These are phyloP conservation scores for Blastobasis adustella DNA, from an alignment of 2,888 invertebrate genomes.

Conservation along the genomic window DNA sequence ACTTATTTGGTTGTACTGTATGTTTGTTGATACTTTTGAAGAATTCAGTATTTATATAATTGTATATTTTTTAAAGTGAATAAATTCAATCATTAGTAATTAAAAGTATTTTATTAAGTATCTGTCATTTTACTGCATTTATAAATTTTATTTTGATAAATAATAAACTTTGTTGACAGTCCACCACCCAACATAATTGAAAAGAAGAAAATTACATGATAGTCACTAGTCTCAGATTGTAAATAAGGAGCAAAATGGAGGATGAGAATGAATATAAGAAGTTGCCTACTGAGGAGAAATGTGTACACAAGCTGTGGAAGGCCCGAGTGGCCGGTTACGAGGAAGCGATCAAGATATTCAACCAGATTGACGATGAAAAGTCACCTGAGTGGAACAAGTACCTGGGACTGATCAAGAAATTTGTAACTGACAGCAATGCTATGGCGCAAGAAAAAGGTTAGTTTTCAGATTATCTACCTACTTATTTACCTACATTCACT, in stretches of 20 bases:
- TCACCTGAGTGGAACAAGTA: conserved; percentile 95
- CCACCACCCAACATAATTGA: neutral
- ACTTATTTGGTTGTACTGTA: conserved; percentile 6
- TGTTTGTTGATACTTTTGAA: neutral
- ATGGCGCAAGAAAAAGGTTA: conserved; percentile 95
- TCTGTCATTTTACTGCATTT: too few relatives aligned
- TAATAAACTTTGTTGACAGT: neutral
- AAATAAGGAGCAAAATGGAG: conserved; percentile 74
- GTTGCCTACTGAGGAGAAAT: conserved; percentile 91
- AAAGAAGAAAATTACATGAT: too few relatives aligned
- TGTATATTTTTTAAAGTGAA: neutral
- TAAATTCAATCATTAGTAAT: too few relatives aligned
- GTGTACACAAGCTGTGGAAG: conserved; percentile 96
- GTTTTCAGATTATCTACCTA: conserved; percentile 9
- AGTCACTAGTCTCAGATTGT: too few relatives aligned
- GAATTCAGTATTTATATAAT: neutral
- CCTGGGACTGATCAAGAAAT: conserved; percentile 92
- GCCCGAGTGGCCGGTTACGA: conserved; percentile 96
- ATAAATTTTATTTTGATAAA: neutral
- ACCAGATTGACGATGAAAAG: conserved; percentile 92
- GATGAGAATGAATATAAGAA: conserved; percentile 92
- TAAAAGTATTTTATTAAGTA: too few relatives aligned
- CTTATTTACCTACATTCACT: neutral
- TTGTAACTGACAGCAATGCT: conserved; percentile 95
- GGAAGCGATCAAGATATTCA: conserved; percentile 91